phyloP scores from a whole-genome alignment of 2,888 invertebrate genomes.

The Notodonta dromedarius region DNA sequence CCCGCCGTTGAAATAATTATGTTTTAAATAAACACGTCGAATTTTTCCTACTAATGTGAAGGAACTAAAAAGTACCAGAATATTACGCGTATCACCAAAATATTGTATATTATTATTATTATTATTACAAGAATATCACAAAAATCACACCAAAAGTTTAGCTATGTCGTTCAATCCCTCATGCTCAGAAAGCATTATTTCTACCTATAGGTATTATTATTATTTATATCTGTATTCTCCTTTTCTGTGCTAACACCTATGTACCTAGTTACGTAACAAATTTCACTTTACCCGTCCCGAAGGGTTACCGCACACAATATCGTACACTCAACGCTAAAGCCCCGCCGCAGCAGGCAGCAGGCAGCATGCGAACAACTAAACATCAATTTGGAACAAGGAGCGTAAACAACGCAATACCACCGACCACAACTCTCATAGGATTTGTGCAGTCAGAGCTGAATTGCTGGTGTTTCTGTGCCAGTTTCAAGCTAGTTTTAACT shows the following conservation, averaged over 20 bases:
- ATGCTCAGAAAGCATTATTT: no score
- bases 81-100: no score
- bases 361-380: conserved; percentile 3
- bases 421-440: conserved; percentile 9
- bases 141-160: no score
- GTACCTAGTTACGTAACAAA: background rate
- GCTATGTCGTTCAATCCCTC: no score
- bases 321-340: background rate
- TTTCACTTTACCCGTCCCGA: background rate
- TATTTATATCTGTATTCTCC: no score
- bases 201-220: no score
- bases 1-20: background rate
- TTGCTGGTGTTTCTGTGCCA: background rate
- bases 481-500: background rate
- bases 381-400: background rate
- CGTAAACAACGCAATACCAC: background rate
- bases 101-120: no score
- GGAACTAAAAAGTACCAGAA: no score
- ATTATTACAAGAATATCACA: no score
- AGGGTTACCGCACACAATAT: background rate
- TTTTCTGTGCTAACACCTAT: no score
- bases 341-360: background rate
- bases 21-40: background rate
- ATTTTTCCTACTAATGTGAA: no score
- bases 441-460: conserved; percentile 2